Evolutionary conservation across 2,888 invertebrate species (phyloP), one percentile per base, ranked within the genome.

Genomic region (Proisotoma minuta): DNA sequence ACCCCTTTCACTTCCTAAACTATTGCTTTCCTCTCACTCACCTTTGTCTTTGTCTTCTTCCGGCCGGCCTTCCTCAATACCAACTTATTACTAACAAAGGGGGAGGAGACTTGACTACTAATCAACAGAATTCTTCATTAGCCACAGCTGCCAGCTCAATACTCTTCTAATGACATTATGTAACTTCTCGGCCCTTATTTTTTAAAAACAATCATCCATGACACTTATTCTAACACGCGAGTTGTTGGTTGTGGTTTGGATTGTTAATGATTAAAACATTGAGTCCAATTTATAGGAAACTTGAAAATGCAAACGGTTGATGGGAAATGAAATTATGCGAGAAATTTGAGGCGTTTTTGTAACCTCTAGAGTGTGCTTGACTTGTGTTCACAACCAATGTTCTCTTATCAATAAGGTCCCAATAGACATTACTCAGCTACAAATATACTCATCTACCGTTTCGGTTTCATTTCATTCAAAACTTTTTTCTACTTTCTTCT

Each of bases 1-100:
- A 72, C 71, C 71, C 69, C 69, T 66, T 69, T 69, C 34, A 50
- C 62, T 62, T 57, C 62, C 63, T 65, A 66, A 66, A 65, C 56
- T 56, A 40, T 63, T 70, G 58, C 62, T 66, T 50, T 49, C 22
- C 49, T 29, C 53, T 53, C 56, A 52, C 62, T 65, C 60, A 67
- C 61, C 64, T 71, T 65, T 66, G 69, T 69, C 66, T 69, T 62
- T 63, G 68, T 66, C 68, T 68, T 66, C 63, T 57, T 57, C 49
- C 29, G 50, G 59, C 63, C 61, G 63, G 58, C 56, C 56, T 56
- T 43, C 27, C 56, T 24, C 56, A 56, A 56, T 47, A 56, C 56
- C 27, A 40, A 56, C 43, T 34, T 40, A 56, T 56, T 40, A 24
- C 47, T 51, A 51, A 51, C 2, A 18, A 23, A 43, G 43, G 5